phyloP scores from a whole-genome alignment of 1,140 invertebrate genomes.

The Ceratina calcarata region DNA sequence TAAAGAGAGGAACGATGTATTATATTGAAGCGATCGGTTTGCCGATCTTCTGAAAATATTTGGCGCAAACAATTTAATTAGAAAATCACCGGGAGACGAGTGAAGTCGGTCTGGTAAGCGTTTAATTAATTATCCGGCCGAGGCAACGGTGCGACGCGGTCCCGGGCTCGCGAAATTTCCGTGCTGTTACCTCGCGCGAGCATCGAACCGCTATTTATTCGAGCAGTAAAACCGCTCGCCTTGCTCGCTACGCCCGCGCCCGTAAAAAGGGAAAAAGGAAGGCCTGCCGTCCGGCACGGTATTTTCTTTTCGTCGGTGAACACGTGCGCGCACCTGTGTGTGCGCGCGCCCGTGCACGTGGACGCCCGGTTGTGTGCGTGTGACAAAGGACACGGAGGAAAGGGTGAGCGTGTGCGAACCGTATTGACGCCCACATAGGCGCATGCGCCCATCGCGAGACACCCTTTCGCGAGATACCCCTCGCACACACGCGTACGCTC shows the following conservation, averaged over 20 bases:
- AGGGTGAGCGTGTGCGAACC: conserved; percentile 71
- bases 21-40: no score
- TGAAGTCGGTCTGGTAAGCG: conserved; percentile 1
- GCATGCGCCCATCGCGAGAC: conserved; percentile 68
- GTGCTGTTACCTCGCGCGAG: conserved; percentile 9
- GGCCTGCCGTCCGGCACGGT: conserved; percentile 22
- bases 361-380: conserved; percentile 58
- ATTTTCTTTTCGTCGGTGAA: conserved; percentile 55
- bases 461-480: conserved; percentile 2
- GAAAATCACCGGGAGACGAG: conserved; percentile 15
- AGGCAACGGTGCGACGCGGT: not conserved
- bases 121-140: conserved; percentile 41
- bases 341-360: conserved; percentile 28
- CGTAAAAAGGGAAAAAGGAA: conserved; percentile 30
- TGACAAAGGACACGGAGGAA: conserved; percentile 71
- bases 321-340: conserved; percentile 19
- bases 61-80: conserved; percentile 26
- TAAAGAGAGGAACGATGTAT: no score
- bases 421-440: conserved; percentile 76
- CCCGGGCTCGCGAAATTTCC: conserved; percentile 18
- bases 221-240: conserved; percentile 57
- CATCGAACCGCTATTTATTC: conserved; percentile 49
- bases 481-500: conserved; percentile 20
- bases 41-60: no score
- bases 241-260: conserved; percentile 34